phyloP scores from a whole-genome alignment of 2,113 vertebrate genomes.

The Amphilophus citrinellus region DNA sequence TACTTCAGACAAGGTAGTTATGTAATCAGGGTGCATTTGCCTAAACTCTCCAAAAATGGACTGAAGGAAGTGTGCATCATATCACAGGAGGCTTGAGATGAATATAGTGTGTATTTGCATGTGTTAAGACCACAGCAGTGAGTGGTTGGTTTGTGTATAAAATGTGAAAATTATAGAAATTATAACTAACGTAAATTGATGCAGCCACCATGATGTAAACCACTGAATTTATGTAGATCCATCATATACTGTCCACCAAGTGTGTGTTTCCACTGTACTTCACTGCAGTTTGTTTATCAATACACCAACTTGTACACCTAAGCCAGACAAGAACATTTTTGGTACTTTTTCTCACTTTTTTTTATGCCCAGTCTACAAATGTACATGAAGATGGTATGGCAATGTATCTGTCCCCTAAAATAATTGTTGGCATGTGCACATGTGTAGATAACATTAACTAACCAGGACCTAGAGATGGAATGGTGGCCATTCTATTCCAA shows the following conservation, averaged over 20 bases:
- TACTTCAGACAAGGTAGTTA: slow-evolving; percentile 46
- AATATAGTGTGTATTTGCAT: not conserved
- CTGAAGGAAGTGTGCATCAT: not conserved
- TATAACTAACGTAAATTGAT: not conserved
- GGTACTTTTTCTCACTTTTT: not conserved
- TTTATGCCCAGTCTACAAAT: not conserved
- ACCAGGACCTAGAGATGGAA: not conserved
- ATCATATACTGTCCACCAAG: not conserved
- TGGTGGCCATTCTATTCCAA: not conserved
- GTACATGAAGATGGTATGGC: not conserved
- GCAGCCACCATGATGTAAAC: not conserved
- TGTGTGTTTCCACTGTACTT: not conserved
- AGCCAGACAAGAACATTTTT: not conserved
- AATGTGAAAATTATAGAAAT: not conserved
- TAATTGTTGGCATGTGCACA: too few species aligned
- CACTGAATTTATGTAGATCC: not conserved
- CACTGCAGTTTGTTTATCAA: not conserved
- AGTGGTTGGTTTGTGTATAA: not conserved
- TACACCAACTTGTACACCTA: not conserved
- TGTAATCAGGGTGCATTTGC: slow-evolving; percentile 39
- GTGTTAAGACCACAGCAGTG: not conserved
- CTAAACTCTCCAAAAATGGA: slow-evolving; percentile 30
- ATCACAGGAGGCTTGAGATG: slow-evolving; percentile 3
- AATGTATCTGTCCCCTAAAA: not conserved
- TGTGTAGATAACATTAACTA: too few species aligned